Percentiles rank a stretch among this genome's conserved stretches.
These are phyloP conservation scores for Oligia strigilis DNA, from an alignment of 2,888 invertebrate species.

Conservation along the genomic window DNA sequence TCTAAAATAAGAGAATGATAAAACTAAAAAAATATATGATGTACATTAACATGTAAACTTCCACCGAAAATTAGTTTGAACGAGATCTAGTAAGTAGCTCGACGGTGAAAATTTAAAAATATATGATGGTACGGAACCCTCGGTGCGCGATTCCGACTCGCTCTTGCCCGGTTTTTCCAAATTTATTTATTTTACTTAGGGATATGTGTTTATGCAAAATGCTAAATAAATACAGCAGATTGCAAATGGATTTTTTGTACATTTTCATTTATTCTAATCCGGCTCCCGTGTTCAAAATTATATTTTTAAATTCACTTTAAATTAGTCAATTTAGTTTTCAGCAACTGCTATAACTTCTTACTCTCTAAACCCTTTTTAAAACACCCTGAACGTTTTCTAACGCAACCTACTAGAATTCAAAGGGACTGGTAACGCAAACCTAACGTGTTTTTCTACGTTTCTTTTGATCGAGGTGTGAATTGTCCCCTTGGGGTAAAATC, in stretches of 20 bases:
- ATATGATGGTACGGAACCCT: too few species aligned
- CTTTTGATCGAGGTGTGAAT: constrained; percentile 73
- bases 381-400: constrained; percentile 28
- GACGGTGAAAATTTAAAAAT: too few species aligned
- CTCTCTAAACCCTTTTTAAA: background rate
- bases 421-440: constrained; percentile 45
- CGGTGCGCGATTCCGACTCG: too few species aligned
- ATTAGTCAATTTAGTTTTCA: constrained; percentile 45
- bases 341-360: constrained; percentile 49
- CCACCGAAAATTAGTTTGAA: too few species aligned
- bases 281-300: constrained; percentile 54
- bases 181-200: background rate
- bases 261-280: too few species aligned
- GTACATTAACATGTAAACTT: too few species aligned
- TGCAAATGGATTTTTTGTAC: too few species aligned
- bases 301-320: constrained; percentile 24
- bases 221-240: constrained; percentile 32
- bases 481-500: constrained; percentile 77
- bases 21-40: too few species aligned
- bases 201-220: constrained; percentile 21
- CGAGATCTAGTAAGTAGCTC: too few species aligned
- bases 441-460: constrained; percentile 43
- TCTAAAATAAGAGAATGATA: too few species aligned
- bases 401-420: background rate
- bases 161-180: background rate